Evolutionary conservation across 2,113 vertebrate genomes (phyloP).

Genomic region (Malurus alboscapulatus): DNA sequence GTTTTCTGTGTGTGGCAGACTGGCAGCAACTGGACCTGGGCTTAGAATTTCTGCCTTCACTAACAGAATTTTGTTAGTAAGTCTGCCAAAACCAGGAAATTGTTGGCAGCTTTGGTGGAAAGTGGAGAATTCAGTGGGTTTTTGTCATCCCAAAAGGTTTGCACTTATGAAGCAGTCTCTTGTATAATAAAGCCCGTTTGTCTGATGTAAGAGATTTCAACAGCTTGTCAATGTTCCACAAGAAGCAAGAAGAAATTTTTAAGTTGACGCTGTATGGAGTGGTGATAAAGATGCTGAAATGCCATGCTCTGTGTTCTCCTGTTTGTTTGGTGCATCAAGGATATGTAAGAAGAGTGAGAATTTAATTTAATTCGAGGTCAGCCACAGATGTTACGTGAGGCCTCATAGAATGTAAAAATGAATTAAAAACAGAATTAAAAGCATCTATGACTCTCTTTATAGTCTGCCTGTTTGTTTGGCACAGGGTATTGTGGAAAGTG

Average conservation of each 20-base stretch:
- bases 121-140: conserved; percentile 57
- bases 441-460: neutral
- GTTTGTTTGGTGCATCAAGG: conserved; percentile 1
- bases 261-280: neutral
- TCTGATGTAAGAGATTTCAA: conserved; percentile 66
- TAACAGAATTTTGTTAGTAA: conserved; percentile 50
- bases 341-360: neutral
- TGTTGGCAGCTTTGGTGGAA: conserved; percentile 64
- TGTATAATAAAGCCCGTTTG: conserved; percentile 61
- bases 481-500: neutral
- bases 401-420: neutral
- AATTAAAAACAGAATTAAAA: conserved; percentile 48
- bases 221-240: neutral
- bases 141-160: conserved; percentile 62
- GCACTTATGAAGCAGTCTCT: conserved; percentile 43
- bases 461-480: neutral
- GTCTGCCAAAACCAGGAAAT: conserved; percentile 64
- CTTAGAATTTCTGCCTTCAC: conserved; percentile 64
- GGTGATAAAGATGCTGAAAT: neutral
- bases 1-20: conserved; percentile 51
- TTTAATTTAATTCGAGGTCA: conserved; percentile 44
- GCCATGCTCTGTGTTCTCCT: neutral
- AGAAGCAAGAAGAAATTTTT: conserved; percentile 17
- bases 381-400: neutral
- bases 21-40: conserved; percentile 43